These are phyloP conservation scores for Eulacestoma nigropectus DNA, from an alignment of 2,113 vertebrate genomes.

Conservation along the genomic window DNA sequence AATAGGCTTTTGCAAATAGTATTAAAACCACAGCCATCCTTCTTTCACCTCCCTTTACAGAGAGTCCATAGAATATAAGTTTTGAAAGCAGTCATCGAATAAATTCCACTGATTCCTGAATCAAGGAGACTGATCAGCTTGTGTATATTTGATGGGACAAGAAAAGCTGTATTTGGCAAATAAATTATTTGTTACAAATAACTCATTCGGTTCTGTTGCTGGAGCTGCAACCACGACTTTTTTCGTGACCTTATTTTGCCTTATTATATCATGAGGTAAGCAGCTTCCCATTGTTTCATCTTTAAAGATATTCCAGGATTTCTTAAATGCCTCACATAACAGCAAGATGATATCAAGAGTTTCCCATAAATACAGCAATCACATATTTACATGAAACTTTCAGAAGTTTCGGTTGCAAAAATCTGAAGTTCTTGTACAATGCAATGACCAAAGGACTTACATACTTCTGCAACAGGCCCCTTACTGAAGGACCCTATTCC, in stretches of 20 bases:
- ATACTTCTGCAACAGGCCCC: not conserved
- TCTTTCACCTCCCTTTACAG: conserved; percentile 23
- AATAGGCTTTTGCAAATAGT: conserved; percentile 50
- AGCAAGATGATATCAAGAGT: not conserved
- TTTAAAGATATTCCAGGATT: not conserved
- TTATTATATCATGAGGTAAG: conserved; percentile 4
- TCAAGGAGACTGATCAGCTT: conserved; percentile 6
- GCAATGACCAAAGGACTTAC: not conserved
- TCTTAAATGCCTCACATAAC: not conserved
- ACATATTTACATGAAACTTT: not conserved
- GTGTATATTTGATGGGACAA: not conserved
- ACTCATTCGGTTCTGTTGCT: not conserved
- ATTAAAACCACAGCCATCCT: conserved; percentile 28
- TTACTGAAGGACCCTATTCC: not conserved
- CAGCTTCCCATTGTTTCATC: not conserved
- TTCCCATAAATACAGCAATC: not conserved
- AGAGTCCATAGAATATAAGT: conserved; percentile 1
- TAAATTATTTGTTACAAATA: conserved; percentile 18
- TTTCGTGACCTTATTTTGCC: conserved; percentile 7
- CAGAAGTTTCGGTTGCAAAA: not conserved
- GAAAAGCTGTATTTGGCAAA: not conserved
- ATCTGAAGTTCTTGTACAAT: not conserved
- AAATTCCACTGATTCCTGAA: conserved; percentile 18
- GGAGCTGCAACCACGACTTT: not conserved
- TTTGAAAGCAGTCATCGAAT: not conserved